Percentiles rank a stretch among this genome's conserved stretches.
These are phyloP conservation scores for Ptychodera flava DNA, from an alignment of 35 echinoderm and acorn worm species.

Conservation along the genomic window DNA sequence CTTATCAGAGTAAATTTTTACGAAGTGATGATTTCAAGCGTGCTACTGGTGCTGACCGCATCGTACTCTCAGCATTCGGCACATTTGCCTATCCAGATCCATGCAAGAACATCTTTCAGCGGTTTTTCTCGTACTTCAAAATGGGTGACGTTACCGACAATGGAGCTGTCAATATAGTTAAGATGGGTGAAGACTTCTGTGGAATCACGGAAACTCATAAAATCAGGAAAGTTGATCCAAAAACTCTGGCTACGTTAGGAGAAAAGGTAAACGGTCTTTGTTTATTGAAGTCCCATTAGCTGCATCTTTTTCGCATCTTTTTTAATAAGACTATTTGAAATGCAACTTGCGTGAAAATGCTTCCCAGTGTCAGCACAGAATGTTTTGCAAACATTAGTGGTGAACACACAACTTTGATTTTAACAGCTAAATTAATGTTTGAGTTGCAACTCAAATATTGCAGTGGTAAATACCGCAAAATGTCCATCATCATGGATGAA, in stretches of 20 bases:
- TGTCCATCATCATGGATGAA: no score
- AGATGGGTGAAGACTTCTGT: slow-evolving; percentile 61
- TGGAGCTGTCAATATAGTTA: slow-evolving; percentile 61
- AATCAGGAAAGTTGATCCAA: slow-evolving; percentile 45
- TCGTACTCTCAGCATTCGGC: slow-evolving; percentile 49
- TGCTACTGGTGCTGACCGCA: slow-evolving; percentile 41
- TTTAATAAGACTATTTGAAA: no score
- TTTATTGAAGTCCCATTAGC: no score
- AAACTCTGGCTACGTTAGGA: slow-evolving; percentile 18
- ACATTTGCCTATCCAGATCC: slow-evolving; percentile 60
- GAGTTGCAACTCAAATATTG: no score
- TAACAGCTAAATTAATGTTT: no score
- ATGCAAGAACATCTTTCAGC: slow-evolving; percentile 66
- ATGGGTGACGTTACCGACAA: slow-evolving; percentile 44
- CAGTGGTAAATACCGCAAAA: no score
- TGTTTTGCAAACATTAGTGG: no score
- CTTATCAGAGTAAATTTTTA: slow-evolving; percentile 45
- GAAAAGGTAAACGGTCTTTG: slow-evolving; percentile 51
- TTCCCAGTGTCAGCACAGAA: no score
- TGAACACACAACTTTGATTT: no score
- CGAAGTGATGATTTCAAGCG: slow-evolving; percentile 44
- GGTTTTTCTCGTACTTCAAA: slow-evolving; percentile 54
- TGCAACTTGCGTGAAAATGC: no score
- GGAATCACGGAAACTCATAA: slow-evolving; percentile 35
- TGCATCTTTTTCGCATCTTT: no score